Evolutionary conservation across 1,140 invertebrate species (phyloP).

Genomic region (Thaumatotibia leucotreta): DNA sequence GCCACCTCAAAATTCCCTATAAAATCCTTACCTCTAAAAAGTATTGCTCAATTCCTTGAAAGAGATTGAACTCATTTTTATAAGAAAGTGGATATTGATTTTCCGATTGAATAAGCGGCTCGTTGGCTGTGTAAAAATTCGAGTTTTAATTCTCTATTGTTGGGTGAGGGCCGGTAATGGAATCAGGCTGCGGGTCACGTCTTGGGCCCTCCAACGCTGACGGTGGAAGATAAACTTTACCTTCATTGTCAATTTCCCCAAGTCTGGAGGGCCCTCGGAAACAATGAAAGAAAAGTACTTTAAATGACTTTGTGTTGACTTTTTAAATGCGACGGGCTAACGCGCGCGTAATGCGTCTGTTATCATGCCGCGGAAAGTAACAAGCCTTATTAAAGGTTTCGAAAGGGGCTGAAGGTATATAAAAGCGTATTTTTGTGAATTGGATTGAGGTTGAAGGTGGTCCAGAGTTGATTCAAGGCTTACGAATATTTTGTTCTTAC

Average conservation of each 20-base stretch:
- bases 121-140: conserved; percentile 44
- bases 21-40: conserved; percentile 18
- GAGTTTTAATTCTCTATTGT: conserved; percentile 58
- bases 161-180: conserved; percentile 36
- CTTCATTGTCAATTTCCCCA: conserved; percentile 63
- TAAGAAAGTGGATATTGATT: conserved; percentile 43
- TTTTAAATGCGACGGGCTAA: conserved; percentile 41
- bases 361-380: background rate
- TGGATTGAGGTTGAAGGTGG: background rate
- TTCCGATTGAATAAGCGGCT: conserved; percentile 46
- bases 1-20: background rate
- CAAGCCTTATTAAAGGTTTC: background rate
- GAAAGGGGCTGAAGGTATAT: background rate
- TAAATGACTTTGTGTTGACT: conserved; percentile 43
- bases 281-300: conserved; percentile 64
- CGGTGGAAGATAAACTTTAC: conserved; percentile 61
- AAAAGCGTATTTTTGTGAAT: background rate
- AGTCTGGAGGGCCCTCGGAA: conserved; percentile 55
- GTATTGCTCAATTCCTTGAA: conserved; percentile 22
- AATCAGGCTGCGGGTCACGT: conserved; percentile 53
- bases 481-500: no score
- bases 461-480: background rate
- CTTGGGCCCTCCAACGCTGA: conserved; percentile 46
- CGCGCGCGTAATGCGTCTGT: conserved; percentile 11
- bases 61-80: conserved; percentile 19